Evolutionary conservation across 2,113 vertebrate genomes (phyloP), one percentile per base, ranked within the genome.

Genomic region (Cairina moschata): DNA sequence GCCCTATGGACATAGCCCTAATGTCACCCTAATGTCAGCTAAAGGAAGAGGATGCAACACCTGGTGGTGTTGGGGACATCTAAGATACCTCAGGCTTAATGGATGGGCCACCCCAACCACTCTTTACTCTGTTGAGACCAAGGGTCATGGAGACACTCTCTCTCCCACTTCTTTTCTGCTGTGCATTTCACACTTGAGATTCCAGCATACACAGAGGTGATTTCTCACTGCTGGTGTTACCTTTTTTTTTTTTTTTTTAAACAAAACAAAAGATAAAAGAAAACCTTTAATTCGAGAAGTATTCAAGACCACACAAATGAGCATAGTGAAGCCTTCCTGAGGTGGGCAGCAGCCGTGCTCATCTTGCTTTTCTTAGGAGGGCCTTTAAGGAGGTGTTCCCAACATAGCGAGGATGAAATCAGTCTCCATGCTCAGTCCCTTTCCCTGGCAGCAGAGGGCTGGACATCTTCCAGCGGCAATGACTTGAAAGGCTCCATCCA

Each of bases 1-100:
- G 23, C 31, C 20, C 13, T 11, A 14, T 0, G 1, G 28, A 28
- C 42, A 15, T 2, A 3, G 23, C 28, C 31, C 23, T 1, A 1
- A 0, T 46, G n/a, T 11, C 3, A 9, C 9, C 40, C 40, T 40
- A 40, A 40, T 40, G 40, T 40, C 40, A 40, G 40, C 12, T 13
- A 40, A 40, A 13, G 21, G 88, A 84, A 40, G 78, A 90, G 21
- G 34, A 69, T 69, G 69, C 2, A 1, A n/a, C 10, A 55, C 17
- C 28, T 1, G 1, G 17, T 25, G 65, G 38, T 34, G 65, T 14
- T 1, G 0, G 26, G 62, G 13, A 18, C 3, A 3, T 66, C 40
- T 29, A n/a, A 52, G 29, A 34, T 56, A 44, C 34, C 20, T 78
- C 36, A 38, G 65, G 36, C 21, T 58, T 86, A 58, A 44, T 7